phyloP scores from a whole-genome alignment of 2,797 vertebrate species.

The Champsocephalus esox region DNA sequence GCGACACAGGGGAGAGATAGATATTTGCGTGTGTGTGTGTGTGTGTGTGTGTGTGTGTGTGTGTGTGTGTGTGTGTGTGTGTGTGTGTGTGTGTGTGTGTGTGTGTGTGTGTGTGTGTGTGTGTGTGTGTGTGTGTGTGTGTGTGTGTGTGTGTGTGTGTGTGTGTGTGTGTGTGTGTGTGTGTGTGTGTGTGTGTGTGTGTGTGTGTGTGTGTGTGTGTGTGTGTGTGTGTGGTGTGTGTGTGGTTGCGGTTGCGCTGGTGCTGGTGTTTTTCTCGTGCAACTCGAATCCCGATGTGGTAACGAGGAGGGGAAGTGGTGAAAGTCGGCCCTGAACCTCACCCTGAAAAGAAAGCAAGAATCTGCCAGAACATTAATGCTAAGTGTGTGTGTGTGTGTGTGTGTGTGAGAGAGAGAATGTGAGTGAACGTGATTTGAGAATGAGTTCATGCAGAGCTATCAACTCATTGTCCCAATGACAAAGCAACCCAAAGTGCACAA shows the following conservation, averaged over 20 bases:
- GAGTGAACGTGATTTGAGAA: constrained; percentile 15
- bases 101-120: constrained; percentile 7
- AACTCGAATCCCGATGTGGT: constrained; percentile 73
- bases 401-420: neutral
- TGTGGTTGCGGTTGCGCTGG: no score
- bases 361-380: constrained; percentile 45
- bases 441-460: constrained; percentile 21
- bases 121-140: constrained; percentile 10
- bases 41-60: constrained; percentile 38
- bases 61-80: constrained; percentile 2
- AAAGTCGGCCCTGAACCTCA: constrained; percentile 71
- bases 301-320: constrained; percentile 75
- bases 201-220: constrained; percentile 11
- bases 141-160: neutral
- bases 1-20: constrained; percentile 24
- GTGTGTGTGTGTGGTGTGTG: constrained; percentile 21
- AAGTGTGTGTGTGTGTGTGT: constrained; percentile 7
- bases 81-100: constrained; percentile 20
- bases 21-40: constrained; percentile 44
- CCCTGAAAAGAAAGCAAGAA: constrained; percentile 67
- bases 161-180: no score
- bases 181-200: neutral
- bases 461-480: constrained; percentile 44
- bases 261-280: constrained; percentile 69
- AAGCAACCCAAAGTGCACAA: constrained; percentile 43